These are phyloP conservation scores for Rhynchonycteris naso DNA, from an alignment of 2,797 vertebrate species.

Conservation along the genomic window DNA sequence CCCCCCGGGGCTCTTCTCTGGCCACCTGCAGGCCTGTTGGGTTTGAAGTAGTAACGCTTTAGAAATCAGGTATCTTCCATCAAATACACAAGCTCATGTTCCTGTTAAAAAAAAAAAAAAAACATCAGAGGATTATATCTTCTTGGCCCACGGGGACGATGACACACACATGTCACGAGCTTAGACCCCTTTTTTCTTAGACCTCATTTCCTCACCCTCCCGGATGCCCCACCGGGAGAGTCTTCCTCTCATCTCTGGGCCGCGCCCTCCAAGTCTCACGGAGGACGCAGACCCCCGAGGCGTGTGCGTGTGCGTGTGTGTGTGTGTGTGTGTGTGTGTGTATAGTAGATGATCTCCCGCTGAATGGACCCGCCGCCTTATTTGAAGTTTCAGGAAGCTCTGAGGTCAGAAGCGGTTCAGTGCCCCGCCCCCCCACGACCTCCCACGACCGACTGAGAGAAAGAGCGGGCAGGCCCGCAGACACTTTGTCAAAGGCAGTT, in stretches of 20 bases:
- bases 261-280: not conserved
- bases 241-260: not conserved
- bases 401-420: rapidly evolving
- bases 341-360: not conserved
- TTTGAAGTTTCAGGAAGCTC: not conserved
- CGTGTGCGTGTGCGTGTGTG: too few species aligned
- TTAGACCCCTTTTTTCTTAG: too few species aligned
- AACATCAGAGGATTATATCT: too few species aligned
- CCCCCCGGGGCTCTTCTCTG: rapidly evolving
- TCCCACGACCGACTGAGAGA: rapidly evolving
- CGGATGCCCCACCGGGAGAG: not conserved
- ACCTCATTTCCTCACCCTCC: not conserved
- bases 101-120: too few species aligned
- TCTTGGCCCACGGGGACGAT: rapidly evolving
- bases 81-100: rapidly evolving
- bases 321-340: too few species aligned
- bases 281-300: not conserved
- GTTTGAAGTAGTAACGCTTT: too few species aligned
- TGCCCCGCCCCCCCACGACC: too few species aligned
- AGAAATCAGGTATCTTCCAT: not conserved
- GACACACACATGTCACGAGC: too few species aligned
- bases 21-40: not conserved
- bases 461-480: rapidly evolving
- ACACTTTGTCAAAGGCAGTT: rapidly evolving
- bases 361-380: not conserved